Conservation (phyloP, 2,888 invertebrate species). For the Sthenelais limicola region DNA sequence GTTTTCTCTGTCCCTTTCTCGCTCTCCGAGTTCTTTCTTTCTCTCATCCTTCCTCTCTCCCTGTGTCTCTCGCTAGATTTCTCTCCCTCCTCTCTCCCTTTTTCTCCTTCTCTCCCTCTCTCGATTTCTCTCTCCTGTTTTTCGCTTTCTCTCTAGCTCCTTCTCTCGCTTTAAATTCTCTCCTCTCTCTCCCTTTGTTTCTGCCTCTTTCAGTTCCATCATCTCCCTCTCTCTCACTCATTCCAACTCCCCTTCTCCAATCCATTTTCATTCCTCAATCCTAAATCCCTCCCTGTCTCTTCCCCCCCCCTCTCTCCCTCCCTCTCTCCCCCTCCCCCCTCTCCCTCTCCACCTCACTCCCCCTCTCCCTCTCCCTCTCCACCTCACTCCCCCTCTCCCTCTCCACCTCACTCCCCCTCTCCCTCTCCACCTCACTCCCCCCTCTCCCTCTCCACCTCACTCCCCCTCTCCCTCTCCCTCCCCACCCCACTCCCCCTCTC, state of each 20-base stretch:
- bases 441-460: background rate
- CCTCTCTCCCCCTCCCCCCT: background rate
- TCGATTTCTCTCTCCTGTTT: background rate
- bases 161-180: background rate
- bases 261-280: background rate
- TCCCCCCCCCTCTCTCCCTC: background rate
- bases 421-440: background rate
- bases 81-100: background rate
- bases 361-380: background rate
- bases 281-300: background rate
- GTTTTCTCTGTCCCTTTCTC: background rate
- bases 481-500: background rate
- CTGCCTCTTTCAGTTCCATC: background rate
- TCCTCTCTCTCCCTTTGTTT: background rate
- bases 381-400: background rate
- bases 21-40: background rate
- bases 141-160: background rate
- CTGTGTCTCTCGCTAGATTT: background rate
- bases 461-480: background rate
- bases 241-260: background rate
- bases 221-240: background rate
- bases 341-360: background rate
- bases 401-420: background rate
- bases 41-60: background rate
- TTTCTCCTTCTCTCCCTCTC: background rate